These are phyloP conservation scores for Myathropa florea DNA, from an alignment of 2,888 invertebrate genomes.

Conservation along the genomic window DNA sequence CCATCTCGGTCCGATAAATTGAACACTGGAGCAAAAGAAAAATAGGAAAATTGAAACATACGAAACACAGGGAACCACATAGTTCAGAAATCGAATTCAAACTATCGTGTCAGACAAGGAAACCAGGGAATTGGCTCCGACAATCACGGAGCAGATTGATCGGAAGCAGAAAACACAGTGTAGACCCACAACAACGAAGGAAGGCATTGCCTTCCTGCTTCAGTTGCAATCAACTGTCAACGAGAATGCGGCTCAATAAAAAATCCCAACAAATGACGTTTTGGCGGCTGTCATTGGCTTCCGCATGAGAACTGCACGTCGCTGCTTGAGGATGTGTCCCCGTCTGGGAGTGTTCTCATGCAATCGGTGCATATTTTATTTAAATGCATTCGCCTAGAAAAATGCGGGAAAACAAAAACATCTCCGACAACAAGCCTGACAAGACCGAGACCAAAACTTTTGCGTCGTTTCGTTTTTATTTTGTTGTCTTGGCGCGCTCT, in stretches of 20 bases:
- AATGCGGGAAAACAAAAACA: constrained; percentile 1
- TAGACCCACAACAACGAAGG: neutral
- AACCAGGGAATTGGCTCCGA: no score
- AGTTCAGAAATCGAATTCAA: no score
- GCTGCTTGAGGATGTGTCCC: neutral
- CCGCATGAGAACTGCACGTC: neutral
- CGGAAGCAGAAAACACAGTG: no score
- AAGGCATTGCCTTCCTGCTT: neutral
- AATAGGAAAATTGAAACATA: no score
- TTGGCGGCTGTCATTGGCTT: neutral
- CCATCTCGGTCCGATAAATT: no score
- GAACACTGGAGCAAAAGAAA: no score
- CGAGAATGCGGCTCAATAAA: neutral
- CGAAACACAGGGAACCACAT: no score
- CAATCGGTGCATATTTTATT: constrained; percentile 57
- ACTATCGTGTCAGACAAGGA: no score
- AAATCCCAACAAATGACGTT: neutral
- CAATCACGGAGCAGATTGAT: no score
- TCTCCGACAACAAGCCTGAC: constrained; percentile 8
- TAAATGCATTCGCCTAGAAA: constrained; percentile 29
- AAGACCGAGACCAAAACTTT: constrained; percentile 15
- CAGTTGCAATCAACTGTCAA: neutral
- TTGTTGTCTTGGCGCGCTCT: neutral
- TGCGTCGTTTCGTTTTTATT: constrained; percentile 10
- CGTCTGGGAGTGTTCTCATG: constrained; percentile 19